Evolutionary conservation across 1,140 invertebrate genomes (phyloP).

Genomic region (Leptopilina boulardi): DNA sequence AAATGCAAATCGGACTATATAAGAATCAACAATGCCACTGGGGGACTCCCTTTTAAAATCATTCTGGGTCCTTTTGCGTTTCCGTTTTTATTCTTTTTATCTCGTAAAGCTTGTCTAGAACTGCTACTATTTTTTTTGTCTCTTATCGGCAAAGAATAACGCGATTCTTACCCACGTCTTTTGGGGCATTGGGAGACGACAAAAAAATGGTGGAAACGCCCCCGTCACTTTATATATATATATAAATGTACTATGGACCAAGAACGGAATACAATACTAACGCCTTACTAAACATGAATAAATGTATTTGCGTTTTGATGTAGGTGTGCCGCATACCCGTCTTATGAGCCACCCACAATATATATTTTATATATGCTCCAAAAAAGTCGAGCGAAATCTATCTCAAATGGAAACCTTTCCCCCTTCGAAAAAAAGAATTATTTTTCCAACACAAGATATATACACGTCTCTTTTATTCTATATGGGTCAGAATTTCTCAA

Average conservation of each 20-base stretch:
- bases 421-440: neutral
- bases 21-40: neutral
- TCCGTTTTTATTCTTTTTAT: neutral
- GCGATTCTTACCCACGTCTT: conserved; percentile 54
- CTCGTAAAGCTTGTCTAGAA: neutral
- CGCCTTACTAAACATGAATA: conserved; percentile 65
- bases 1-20: neutral
- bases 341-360: conserved; percentile 55
- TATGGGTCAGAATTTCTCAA: no score
- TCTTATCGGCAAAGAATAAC: conserved; percentile 49
- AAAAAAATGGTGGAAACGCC: conserved; percentile 65
- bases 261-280: conserved; percentile 67
- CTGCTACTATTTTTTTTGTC: conserved; percentile 41
- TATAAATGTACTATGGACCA: conserved; percentile 51
- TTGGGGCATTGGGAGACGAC: conserved; percentile 53
- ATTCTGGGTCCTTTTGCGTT: neutral
- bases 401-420: neutral
- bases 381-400: neutral
- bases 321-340: conserved; percentile 60
- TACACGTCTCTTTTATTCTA: neutral
- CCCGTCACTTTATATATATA: conserved; percentile 67
- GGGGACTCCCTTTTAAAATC: neutral
- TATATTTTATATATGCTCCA: conserved; percentile 5
- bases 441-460: neutral
- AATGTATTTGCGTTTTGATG: conserved; percentile 65